Conservation (phyloP, 2,113 vertebrate genomes). For the Mirounga angustirostris region DNA sequence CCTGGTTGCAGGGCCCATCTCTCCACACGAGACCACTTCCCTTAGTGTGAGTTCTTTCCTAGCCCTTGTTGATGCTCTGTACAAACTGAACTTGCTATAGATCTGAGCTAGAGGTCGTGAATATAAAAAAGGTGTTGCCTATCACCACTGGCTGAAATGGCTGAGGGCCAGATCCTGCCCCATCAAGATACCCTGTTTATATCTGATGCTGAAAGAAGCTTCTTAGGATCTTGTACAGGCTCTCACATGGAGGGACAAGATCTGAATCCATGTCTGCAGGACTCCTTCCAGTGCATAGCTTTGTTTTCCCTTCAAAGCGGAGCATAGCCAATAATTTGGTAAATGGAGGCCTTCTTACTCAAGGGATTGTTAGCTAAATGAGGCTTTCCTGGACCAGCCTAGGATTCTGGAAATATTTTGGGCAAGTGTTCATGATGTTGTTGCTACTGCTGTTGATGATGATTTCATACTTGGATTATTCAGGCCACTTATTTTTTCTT, state of each 20-base stretch:
- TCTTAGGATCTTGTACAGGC: not conserved
- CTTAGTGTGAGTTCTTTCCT: not conserved
- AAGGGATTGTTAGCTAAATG: not conserved
- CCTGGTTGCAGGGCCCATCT: not conserved
- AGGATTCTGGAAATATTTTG: not conserved
- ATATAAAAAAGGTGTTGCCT: not conserved
- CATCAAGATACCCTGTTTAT: not conserved
- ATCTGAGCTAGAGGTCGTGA: not conserved
- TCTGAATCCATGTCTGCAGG: not conserved
- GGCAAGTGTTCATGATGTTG: not conserved
- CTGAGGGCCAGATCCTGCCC: not conserved
- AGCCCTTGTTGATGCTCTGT: not conserved
- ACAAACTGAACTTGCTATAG: not conserved
- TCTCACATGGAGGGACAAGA: not conserved
- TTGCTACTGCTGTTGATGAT: not conserved
- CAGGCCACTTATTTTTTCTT: not conserved
- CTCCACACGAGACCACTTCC: not conserved
- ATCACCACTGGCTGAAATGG: not conserved
- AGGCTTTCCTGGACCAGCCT: not conserved
- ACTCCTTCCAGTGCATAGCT: not conserved
- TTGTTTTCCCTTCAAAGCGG: not conserved
- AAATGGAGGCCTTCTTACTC: not conserved
- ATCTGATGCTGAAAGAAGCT: not conserved
- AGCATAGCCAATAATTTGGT: not conserved
- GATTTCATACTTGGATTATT: not conserved